A percentile compares a stretch with the other conserved stretches of the same genome.
phyloP scores from a whole-genome alignment of 37 sponge, comb jelly and placozoan species.

The Tethya wilhelma region DNA sequence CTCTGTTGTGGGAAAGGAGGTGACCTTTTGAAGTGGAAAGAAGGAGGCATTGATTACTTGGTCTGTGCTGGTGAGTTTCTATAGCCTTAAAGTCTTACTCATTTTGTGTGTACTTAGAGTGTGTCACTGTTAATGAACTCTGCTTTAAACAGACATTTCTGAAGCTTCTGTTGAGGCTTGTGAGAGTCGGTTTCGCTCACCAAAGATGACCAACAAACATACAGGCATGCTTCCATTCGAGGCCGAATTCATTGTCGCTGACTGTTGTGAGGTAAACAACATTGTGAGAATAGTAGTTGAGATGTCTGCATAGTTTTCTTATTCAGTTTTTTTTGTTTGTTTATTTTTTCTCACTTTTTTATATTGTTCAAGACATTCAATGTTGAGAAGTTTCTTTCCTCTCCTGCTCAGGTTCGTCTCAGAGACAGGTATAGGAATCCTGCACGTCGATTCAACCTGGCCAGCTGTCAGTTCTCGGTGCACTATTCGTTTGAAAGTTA shows the following conservation, averaged over 20 bases:
- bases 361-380: no score
- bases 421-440: constrained; percentile 42
- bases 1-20: constrained; percentile 99
- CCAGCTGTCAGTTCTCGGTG: constrained; percentile 96
- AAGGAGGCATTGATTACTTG: constrained; percentile 79
- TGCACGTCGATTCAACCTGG: constrained; percentile 75
- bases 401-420: constrained; percentile 50
- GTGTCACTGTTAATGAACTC: no score
- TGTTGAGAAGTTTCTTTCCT: no score
- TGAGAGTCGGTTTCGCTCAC: constrained; percentile 35
- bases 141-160: constrained; percentile 91
- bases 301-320: no score
- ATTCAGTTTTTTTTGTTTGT: no score
- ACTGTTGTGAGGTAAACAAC: constrained; percentile 87
- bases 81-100: no score
- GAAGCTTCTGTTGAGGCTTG: constrained; percentile 82
- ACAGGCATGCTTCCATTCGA: constrained; percentile 42
- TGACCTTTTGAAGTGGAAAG: constrained; percentile 96
- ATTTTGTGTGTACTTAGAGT: no score
- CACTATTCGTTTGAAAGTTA: constrained; percentile 97
- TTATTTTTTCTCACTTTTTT: no score
- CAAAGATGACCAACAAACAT: constrained; percentile 25
- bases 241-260: constrained; percentile 90
- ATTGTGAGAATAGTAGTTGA: no score
- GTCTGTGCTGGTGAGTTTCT: constrained; percentile 82